Evolutionary conservation across 2,797 vertebrate species (phyloP), one percentile per base, ranked within the genome.

Genomic region (Hephaestus fuliginosus): DNA sequence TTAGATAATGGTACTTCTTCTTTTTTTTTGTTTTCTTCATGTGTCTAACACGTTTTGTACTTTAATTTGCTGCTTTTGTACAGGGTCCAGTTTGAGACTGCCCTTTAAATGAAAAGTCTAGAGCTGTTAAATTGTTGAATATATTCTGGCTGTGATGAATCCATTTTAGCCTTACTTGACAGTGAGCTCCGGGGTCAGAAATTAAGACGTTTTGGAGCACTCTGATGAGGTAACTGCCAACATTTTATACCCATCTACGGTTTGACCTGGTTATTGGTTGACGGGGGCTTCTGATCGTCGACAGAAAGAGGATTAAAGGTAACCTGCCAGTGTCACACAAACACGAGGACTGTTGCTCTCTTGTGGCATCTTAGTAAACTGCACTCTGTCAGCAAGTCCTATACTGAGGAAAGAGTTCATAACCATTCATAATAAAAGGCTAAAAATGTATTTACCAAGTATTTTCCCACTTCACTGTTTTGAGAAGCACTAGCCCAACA

Each of bases 21-120:
- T 65, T 78, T 80, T 78, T 80, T 78, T 77, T 80, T 78, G 78
- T 78, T 80, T 78, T 76, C 15, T 70, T 49, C 51, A 65, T 87
- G 85, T 88, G 87, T 92, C 80, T 73, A 67, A 89, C 82, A 83
- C 82, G 73, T 84, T 88, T 81, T 89, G 67, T 87, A 57, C 66
- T 88, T 92, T 92, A n/a, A 73, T 90, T 88, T 92, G 86, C 88
- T 92, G 81, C 89, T 89, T 91, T 87, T 91, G 76, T 90, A 92
- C 77, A 85, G 85, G 84, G 82, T 91, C 74, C 75, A 86, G 81
- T 90, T 71, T 85, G 79, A 91, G 70, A 88, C 81, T 84, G 76
- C 85, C 89, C 87, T 87, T 86, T 83, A 84, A 86, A 90, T 80
- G 52, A 84, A 73, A 86, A 72, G 70, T 88, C 53, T 66, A 44